Conservation (phyloP, 2,888 invertebrate species). For the Pseudococcus jackbeardsleyi region DNA sequence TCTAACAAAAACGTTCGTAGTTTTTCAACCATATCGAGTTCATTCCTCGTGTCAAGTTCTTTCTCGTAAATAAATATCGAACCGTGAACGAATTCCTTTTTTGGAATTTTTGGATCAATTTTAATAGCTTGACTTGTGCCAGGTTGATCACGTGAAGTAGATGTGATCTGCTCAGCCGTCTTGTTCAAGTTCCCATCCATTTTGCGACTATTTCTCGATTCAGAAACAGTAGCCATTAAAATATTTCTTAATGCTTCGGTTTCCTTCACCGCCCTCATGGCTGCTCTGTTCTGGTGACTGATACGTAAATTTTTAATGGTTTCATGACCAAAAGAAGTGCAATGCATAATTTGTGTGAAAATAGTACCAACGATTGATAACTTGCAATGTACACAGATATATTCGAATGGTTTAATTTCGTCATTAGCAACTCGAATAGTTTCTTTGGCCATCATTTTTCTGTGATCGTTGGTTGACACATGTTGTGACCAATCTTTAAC, state of each 20-base stretch:
- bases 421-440: not conserved
- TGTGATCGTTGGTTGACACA: not conserved
- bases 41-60: not conserved
- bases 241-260: not conserved
- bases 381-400: not conserved
- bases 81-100: not conserved
- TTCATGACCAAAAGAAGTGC: slow-evolving; percentile 23
- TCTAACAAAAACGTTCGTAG: not conserved
- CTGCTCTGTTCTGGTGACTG: not conserved
- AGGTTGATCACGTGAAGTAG: not conserved
- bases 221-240: not conserved
- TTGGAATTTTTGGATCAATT: not conserved
- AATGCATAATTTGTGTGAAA: not conserved
- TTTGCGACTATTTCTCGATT: not conserved
- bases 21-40: not conserved
- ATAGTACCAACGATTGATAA: slow-evolving; percentile 43
- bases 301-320: not conserved
- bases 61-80: not conserved
- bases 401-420: slow-evolving; percentile 2
- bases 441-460: not conserved
- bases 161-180: not conserved
- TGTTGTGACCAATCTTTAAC: not conserved
- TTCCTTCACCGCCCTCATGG: not conserved
- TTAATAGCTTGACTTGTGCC: not conserved
- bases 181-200: not conserved